Conservation (phyloP, 2,888 invertebrate species). For the Hyles lineata region DNA sequence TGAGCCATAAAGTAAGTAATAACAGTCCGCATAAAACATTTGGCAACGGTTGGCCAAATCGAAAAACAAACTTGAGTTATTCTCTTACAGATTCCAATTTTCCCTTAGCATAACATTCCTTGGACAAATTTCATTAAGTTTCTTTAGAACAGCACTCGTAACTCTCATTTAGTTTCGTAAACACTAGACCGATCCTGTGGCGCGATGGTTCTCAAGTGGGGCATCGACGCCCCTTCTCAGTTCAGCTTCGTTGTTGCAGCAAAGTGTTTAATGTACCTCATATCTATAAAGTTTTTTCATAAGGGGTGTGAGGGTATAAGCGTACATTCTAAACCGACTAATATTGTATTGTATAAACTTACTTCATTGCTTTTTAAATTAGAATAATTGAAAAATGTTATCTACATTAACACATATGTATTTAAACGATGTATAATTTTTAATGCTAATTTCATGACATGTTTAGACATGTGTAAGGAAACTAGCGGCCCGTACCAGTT, state of each 20-base stretch:
- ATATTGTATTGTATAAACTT: too few species aligned
- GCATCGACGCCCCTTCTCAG: background rate
- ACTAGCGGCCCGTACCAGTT: too few species aligned
- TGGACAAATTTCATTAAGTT: constrained; percentile 34
- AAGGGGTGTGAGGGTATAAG: too few species aligned
- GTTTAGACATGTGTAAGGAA: too few species aligned
- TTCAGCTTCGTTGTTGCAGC: background rate
- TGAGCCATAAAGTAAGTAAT: constrained; percentile 10
- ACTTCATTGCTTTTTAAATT: too few species aligned
- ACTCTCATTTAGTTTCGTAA: constrained; percentile 35
- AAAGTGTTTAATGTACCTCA: background rate
- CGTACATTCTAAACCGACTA: too few species aligned
- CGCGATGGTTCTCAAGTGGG: constrained; percentile 20
- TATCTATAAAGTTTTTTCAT: too few species aligned
- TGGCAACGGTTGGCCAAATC: constrained; percentile 25
- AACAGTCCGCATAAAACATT: constrained; percentile 28
- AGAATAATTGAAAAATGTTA: too few species aligned
- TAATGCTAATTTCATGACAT: too few species aligned
- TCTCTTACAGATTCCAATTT: constrained; percentile 28
- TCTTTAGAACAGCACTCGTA: constrained; percentile 34
- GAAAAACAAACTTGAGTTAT: constrained; percentile 32
- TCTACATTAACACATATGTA: too few species aligned
- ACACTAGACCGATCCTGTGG: constrained; percentile 32
- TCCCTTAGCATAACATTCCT: constrained; percentile 29
- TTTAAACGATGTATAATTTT: too few species aligned